Percentiles rank a stretch among this genome's conserved stretches.
Evolutionary conservation across 2,113 vertebrate genomes (phyloP).

Genomic region (Nycticebus coucang): DNA sequence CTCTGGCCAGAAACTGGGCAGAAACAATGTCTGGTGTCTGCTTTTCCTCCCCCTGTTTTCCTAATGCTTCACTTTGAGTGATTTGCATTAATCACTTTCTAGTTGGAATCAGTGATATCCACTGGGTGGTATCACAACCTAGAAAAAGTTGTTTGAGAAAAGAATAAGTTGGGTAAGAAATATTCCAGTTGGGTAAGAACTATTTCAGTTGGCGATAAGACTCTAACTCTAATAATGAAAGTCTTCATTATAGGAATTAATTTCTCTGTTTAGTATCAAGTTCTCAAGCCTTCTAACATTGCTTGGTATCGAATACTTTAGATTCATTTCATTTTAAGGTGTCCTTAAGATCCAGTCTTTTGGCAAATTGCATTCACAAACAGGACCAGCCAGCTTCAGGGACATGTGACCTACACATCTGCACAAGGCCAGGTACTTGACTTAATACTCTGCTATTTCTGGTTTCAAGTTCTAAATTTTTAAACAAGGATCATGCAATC

Average conservation of each 20-base stretch:
- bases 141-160: not conserved
- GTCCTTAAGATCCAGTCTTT: not conserved
- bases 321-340: not conserved
- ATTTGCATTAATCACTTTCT: not conserved
- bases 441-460: not conserved
- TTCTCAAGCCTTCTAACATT: not conserved
- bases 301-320: not conserved
- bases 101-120: too few species aligned
- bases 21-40: accelerated
- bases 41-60: not conserved
- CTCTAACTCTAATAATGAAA: not conserved
- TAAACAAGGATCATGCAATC: not conserved
- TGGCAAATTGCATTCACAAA: not conserved
- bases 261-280: not conserved
- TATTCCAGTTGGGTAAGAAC: not conserved
- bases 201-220: not conserved
- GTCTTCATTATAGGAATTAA: not conserved
- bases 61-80: accelerated
- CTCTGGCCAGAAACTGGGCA: not conserved
- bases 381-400: not conserved
- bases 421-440: not conserved
- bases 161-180: not conserved
- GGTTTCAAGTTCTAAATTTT: not conserved
- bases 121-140: not conserved
- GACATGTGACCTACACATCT: accelerated